Evolutionary conservation across 2,797 vertebrate genomes (phyloP).

Genomic region (Chelon auratus): DNA sequence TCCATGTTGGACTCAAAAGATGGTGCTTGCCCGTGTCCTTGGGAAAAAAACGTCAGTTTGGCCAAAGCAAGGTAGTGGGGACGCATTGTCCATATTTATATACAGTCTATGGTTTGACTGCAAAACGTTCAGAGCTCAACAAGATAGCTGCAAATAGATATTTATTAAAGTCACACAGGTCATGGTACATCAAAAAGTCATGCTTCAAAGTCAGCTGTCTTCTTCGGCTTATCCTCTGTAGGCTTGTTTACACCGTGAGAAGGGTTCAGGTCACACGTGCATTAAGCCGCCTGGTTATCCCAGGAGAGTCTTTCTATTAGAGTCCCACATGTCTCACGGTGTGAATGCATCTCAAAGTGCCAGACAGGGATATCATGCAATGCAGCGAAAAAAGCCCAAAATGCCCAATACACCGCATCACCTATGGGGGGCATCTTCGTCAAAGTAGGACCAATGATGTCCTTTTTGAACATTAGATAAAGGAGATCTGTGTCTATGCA

Average conservation of each 20-base stretch:
- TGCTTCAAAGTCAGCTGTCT: background rate
- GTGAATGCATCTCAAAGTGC: too few species aligned
- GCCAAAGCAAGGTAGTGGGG: too few species aligned
- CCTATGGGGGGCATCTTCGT: too few species aligned
- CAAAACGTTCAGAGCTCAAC: background rate
- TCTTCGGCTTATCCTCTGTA: background rate
- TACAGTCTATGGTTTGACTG: background rate
- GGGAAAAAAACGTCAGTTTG: too few species aligned
- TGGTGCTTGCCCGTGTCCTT: too few species aligned
- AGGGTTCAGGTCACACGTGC: conserved; percentile 12
- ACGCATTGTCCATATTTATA: too few species aligned
- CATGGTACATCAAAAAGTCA: background rate
- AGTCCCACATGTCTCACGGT: background rate
- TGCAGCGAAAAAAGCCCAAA: background rate
- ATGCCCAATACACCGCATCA: too few species aligned
- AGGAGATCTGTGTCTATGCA: too few species aligned
- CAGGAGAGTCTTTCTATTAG: background rate
- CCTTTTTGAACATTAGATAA: too few species aligned
- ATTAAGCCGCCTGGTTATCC: background rate
- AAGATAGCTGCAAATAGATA: background rate
- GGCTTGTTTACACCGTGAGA: background rate
- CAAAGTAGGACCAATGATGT: too few species aligned
- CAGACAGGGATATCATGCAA: background rate
- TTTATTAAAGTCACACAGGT: conserved; percentile 5
- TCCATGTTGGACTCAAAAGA: too few species aligned